Evolutionary conservation across 2,113 vertebrate species (phyloP), one percentile per base, ranked within the genome.

Genomic region (Origma solitaria): DNA sequence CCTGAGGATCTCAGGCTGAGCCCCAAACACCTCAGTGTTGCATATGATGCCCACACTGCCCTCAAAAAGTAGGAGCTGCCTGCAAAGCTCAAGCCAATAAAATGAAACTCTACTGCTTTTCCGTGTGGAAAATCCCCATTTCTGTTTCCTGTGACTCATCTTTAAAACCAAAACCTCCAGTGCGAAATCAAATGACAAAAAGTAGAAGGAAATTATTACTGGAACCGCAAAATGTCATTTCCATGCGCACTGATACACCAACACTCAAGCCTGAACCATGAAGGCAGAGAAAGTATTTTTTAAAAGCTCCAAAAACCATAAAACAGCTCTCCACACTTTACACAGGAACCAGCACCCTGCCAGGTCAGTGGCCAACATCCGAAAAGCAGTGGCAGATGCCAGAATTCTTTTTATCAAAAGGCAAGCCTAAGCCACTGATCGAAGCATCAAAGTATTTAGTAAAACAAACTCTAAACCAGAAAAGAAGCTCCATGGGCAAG

Each of bases 61-160:
- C 75, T 23, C 24, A 1, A 2, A 21, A 84, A 78, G 9, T 13
- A 27, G 27, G 33, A 85, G 51, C 31, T 40, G 44, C 45, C 56
- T 2, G 1, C 57, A 84, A 65, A 49, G 23, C 57, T 60, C 31
- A 25, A 44, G 42, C 50, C 72, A 88, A 64, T 1, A 9, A 78
- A 90, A 72, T 23, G 70, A 72, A 80, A 60, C 31, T 68, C 27
- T 6, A 10, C 35, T 38, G 11, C n/a, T 72, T 72, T 60, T 56
- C 66, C 56, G 7, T 19, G 24, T 54, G 76, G 68, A 91, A 75
- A 81, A 91, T 65, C 72, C 45, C 1, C 0, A 45, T 77, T 80
- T 82, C 49, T 75, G 6, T n/a, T 70, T 86, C 80, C 42, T 49
- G 5, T 95, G 91, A 96, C 83, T 96, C 86, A 95, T 83, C 54